Conservation (phyloP, 2,113 vertebrate species). For the Dromas ardeola region DNA sequence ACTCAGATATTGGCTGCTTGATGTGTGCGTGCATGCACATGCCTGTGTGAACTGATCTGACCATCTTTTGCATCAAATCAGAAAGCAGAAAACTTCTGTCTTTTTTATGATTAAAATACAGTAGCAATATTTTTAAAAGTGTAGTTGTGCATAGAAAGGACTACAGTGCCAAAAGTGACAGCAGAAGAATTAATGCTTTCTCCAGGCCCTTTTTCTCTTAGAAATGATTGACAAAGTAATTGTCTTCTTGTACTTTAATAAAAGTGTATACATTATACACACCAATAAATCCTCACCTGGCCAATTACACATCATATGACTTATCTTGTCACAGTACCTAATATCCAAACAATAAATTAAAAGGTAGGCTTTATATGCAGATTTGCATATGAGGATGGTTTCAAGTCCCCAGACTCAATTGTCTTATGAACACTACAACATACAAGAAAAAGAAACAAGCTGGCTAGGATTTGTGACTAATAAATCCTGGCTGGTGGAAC, state of each 20-base stretch:
- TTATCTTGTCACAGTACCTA: conserved; percentile 49
- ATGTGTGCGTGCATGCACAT: accelerated
- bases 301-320: conserved; percentile 42
- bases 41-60: background rate
- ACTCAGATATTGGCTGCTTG: background rate
- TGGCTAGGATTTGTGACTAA: conserved; percentile 19
- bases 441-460: background rate
- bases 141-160: background rate
- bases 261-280: conserved; percentile 60
- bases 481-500: conserved; percentile 42
- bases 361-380: conserved; percentile 39
- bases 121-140: conserved; percentile 31
- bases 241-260: conserved; percentile 71
- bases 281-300: conserved; percentile 19
- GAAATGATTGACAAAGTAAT: conserved; percentile 76
- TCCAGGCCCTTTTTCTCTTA: conserved; percentile 51
- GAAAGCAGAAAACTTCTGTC: background rate
- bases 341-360: conserved; percentile 61
- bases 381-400: conserved; percentile 52
- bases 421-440: conserved; percentile 36
- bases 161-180: conserved; percentile 54
- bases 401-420: conserved; percentile 31
- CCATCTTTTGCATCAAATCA: background rate
- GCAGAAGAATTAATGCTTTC: conserved; percentile 66
- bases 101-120: conserved; percentile 33